These are phyloP conservation scores for Drosophila borborema DNA, from an alignment of 2,888 invertebrate genomes.

Conservation along the genomic window DNA sequence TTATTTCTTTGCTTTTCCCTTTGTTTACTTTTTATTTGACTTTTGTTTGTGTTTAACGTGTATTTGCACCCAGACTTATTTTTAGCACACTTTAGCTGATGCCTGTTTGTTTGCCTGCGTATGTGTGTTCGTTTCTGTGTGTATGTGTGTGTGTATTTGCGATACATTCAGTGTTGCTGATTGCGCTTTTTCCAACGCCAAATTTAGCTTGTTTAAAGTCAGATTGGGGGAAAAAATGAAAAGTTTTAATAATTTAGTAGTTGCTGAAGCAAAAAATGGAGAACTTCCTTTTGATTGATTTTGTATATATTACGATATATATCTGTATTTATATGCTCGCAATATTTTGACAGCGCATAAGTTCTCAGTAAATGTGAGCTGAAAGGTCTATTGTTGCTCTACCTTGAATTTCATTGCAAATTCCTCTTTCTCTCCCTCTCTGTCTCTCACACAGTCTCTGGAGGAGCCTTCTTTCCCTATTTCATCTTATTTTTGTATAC, in stretches of 20 bases:
- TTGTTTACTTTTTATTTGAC: conserved; percentile 37
- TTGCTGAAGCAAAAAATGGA: background rate
- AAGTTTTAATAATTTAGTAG: background rate
- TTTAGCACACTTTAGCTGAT: conserved; percentile 52
- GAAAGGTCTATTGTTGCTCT: conserved; percentile 19
- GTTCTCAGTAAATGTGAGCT: background rate
- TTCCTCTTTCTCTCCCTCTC: conserved; percentile 15
- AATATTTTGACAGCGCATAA: too few species aligned
- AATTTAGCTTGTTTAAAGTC: background rate
- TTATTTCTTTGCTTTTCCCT: conserved; percentile 5
- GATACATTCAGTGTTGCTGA: background rate
- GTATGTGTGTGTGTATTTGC: background rate
- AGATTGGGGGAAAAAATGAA: too few species aligned
- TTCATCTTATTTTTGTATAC: conserved; percentile 10
- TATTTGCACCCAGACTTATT: conserved; percentile 50
- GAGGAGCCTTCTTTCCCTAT: background rate
- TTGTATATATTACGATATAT: background rate
- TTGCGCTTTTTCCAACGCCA: background rate
- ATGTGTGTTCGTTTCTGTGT: background rate
- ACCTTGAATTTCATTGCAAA: conserved; percentile 25
- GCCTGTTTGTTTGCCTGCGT: conserved; percentile 2
- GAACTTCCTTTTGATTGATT: background rate
- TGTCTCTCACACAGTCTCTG: background rate
- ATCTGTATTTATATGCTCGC: background rate
- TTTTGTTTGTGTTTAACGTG: conserved; percentile 34